These are phyloP conservation scores for Dinomys branickii DNA, from an alignment of 2,113 vertebrate species.

Conservation along the genomic window DNA sequence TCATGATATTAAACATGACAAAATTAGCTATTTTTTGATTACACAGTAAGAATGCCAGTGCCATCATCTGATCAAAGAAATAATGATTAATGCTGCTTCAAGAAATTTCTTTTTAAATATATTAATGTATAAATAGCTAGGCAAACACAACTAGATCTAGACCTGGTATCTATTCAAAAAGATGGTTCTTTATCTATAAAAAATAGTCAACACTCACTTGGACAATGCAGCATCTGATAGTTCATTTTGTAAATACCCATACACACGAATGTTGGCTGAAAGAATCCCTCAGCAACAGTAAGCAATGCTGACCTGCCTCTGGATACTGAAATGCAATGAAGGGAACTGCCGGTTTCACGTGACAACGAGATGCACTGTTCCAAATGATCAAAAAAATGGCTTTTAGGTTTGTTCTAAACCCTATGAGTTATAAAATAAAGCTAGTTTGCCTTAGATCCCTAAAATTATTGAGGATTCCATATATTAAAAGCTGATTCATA, in stretches of 20 bases:
- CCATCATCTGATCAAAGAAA: constrained; percentile 48
- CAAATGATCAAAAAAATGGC: constrained; percentile 28
- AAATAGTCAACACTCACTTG: not conserved
- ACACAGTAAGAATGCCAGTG: constrained; percentile 48
- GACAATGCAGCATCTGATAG: not conserved
- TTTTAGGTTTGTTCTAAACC: not conserved
- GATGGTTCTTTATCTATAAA: constrained; percentile 11
- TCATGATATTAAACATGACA: constrained; percentile 40
- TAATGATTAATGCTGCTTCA: not conserved
- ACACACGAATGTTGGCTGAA: not conserved
- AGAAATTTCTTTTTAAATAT: constrained; percentile 50
- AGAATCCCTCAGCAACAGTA: not conserved
- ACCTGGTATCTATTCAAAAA: not conserved
- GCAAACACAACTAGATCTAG: constrained; percentile 25
- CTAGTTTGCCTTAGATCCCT: not conserved
- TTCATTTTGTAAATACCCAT: not conserved
- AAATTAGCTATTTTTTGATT: constrained; percentile 58
- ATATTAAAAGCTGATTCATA: constrained; percentile 9
- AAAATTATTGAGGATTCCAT: not conserved
- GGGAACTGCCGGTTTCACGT: constrained; percentile 22
- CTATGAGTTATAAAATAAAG: not conserved
- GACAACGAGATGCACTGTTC: not conserved
- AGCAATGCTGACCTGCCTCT: not conserved
- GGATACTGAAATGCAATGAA: not conserved
- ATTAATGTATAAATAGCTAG: constrained; percentile 45